Evolutionary conservation across 2,113 vertebrate species (phyloP).

Genomic region (Heliornis fulica): DNA sequence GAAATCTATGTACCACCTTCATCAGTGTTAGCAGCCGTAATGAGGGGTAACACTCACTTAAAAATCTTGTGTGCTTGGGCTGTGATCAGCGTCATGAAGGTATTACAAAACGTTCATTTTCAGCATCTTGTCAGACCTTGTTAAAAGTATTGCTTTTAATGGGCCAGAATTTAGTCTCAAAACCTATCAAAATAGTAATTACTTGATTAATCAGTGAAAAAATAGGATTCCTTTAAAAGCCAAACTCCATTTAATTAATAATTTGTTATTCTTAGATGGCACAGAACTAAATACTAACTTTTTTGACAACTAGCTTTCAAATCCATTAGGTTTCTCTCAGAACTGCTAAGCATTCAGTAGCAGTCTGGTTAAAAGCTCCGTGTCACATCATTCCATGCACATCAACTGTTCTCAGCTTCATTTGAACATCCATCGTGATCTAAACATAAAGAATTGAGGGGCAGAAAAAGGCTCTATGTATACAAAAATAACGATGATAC

Average conservation of each 20-base stretch:
- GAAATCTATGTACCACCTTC: background rate
- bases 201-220: background rate
- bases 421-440: background rate
- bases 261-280: background rate
- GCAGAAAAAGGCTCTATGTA: background rate
- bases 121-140: background rate
- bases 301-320: background rate
- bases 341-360: background rate
- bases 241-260: background rate
- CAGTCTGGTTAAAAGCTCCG: background rate
- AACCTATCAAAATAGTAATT: background rate
- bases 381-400: background rate
- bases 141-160: background rate
- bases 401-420: background rate
- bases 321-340: background rate
- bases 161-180: background rate
- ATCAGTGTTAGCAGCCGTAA: background rate
- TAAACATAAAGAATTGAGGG: background rate
- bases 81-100: background rate
- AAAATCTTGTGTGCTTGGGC: background rate
- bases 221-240: background rate
- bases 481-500: background rate
- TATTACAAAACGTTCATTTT: background rate
- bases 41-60: rapidly evolving
- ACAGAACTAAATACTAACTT: background rate